Evolutionary conservation across 2,113 vertebrate genomes (phyloP).

Genomic region (Ophiodon elongatus): DNA sequence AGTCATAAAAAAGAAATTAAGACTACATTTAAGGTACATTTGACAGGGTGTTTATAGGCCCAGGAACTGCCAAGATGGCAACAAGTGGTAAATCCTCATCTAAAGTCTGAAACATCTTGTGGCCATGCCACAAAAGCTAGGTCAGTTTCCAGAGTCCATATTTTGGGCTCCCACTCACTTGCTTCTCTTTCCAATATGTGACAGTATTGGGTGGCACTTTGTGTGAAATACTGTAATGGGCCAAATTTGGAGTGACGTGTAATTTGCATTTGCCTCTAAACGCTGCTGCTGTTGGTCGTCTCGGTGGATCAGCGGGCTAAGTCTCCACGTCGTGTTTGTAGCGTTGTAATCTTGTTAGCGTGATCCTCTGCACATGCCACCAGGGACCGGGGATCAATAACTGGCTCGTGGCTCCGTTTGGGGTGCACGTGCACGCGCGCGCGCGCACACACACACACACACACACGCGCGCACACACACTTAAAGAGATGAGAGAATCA

Average conservation of each 20-base stretch:
- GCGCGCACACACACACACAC: neutral
- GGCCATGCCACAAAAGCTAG: neutral
- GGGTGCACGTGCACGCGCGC: constrained; percentile 13
- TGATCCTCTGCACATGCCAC: constrained; percentile 72
- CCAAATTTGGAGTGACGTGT: constrained; percentile 48
- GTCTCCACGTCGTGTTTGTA: constrained; percentile 60
- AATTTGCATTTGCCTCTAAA: constrained; percentile 60
- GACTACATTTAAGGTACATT: neutral
- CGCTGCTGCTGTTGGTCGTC: constrained; percentile 42
- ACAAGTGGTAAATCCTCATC: neutral
- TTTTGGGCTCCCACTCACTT: neutral
- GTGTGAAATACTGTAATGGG: constrained; percentile 45
- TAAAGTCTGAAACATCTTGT: neutral
- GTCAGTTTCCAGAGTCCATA: neutral
- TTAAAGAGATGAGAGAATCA: constrained; percentile 28
- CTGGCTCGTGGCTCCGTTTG: constrained; percentile 60
- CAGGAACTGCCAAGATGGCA: neutral
- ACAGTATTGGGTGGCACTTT: constrained; percentile 37
- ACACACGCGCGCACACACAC: constrained; percentile 4
- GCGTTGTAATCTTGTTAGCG: constrained; percentile 77
- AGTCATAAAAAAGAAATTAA: neutral
- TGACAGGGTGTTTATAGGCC: neutral
- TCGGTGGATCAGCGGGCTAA: constrained; percentile 65
- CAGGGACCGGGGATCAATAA: constrained; percentile 74
- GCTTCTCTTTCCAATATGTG: constrained; percentile 17